These are phyloP conservation scores for Falco naumanni DNA, from an alignment of 2,797 vertebrate species.

Conservation along the genomic window DNA sequence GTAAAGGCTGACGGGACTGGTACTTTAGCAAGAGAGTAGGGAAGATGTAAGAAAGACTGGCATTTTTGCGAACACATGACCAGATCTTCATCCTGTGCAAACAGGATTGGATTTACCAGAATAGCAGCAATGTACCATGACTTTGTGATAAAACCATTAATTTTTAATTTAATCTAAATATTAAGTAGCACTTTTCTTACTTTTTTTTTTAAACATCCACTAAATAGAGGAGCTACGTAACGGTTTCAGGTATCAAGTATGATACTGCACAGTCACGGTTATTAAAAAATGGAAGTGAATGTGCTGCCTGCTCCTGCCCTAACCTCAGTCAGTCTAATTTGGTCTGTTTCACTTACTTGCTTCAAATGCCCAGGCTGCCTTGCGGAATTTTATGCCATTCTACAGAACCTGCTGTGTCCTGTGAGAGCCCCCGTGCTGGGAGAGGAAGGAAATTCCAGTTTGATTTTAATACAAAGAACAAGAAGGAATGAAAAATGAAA, in stretches of 20 bases:
- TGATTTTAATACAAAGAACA: not conserved
- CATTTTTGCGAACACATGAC: not conserved
- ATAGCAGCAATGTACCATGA: not conserved
- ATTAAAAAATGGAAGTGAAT: slow-evolving; percentile 12
- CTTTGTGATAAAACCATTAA: not conserved
- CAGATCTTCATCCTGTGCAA: not conserved
- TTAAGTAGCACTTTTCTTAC: not conserved
- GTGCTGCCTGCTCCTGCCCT: not conserved
- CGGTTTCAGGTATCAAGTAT: not conserved
- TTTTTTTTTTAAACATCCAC: not conserved
- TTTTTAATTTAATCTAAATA: not conserved
- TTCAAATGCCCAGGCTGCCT: not conserved
- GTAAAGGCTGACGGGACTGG: not conserved
- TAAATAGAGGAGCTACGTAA: not conserved
- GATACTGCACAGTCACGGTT: not conserved
- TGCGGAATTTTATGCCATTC: not conserved
- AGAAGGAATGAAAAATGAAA: slow-evolving; percentile 60
- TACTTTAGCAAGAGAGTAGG: not conserved
- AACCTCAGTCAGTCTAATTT: not conserved
- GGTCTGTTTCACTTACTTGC: not conserved
- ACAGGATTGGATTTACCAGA: not conserved
- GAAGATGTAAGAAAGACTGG: not conserved
- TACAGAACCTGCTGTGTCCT: not conserved
- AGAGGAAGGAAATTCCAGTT: slow-evolving; percentile 42
- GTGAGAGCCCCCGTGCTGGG: not conserved